Conservation (phyloP, 2,888 invertebrate genomes). For the Agelastica alni region DNA sequence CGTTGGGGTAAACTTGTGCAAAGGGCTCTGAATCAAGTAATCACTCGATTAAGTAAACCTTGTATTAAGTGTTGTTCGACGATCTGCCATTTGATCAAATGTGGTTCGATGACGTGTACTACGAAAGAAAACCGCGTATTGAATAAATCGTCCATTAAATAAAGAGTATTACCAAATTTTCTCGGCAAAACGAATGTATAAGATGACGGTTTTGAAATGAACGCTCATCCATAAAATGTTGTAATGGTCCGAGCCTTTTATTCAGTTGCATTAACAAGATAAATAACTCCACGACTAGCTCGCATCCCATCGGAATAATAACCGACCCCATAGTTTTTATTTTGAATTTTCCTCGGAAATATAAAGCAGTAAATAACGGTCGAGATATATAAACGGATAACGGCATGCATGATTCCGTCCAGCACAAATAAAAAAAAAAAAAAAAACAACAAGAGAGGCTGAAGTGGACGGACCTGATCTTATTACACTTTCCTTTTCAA, state of each 20-base stretch:
- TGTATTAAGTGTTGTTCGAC: too few species aligned
- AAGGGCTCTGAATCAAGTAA: too few species aligned
- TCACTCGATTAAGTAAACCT: too few species aligned
- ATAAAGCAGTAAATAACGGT: constrained; percentile 34
- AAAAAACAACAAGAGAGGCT: constrained; percentile 43
- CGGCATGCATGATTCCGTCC: constrained; percentile 47
- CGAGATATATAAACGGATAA: constrained; percentile 43
- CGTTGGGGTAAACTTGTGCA: too few species aligned
- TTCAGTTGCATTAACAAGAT: constrained; percentile 7
- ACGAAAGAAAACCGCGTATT: too few species aligned
- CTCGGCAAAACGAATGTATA: not conserved
- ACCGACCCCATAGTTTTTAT: constrained; percentile 18
- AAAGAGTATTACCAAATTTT: too few species aligned
- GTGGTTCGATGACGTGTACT: too few species aligned
- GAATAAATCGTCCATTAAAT: too few species aligned
- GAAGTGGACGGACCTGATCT: constrained; percentile 43
- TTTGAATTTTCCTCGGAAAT: constrained; percentile 27
- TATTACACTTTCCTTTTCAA: constrained; percentile 54
- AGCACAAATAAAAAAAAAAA: constrained; percentile 40
- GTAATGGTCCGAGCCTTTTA: constrained; percentile 2
- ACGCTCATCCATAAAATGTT: constrained; percentile 6
- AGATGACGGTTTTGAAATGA: not conserved
- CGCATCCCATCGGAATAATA: constrained; percentile 19
- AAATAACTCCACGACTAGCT: constrained; percentile 4
- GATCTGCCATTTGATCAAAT: too few species aligned